phyloP scores from a whole-genome alignment of 2,797 vertebrate species.

The Sternarchorhynchus goeldii region DNA sequence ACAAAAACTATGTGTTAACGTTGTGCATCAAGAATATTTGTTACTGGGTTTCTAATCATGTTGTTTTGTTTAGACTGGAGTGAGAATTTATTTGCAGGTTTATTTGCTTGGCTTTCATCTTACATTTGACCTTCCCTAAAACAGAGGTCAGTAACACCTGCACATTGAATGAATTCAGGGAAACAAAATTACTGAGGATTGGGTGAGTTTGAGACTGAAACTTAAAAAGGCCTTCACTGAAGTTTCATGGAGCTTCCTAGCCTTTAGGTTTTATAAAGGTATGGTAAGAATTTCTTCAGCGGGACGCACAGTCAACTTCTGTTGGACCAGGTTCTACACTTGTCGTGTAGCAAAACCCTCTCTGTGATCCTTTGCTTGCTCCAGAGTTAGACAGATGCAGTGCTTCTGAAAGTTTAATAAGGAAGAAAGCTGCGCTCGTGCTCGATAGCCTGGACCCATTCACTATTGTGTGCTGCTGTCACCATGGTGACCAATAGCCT shows the following conservation, averaged over 20 bases:
- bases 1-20: no score
- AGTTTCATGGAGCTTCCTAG: not conserved
- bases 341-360: not conserved
- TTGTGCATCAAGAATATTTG: no score
- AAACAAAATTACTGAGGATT: not conserved
- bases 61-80: no score
- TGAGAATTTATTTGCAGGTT: no score
- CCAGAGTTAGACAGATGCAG: conserved; percentile 58
- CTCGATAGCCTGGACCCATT: conserved; percentile 70
- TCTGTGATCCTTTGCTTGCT: conserved; percentile 22
- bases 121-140: not conserved
- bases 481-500: conserved; percentile 72
- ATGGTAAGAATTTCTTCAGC: not conserved
- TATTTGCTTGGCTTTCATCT: no score
- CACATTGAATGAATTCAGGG: not conserved
- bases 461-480: conserved; percentile 72
- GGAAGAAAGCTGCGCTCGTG: conserved; percentile 69
- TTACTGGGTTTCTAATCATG: no score
- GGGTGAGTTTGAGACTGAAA: not conserved
- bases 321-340: not conserved
- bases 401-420: conserved; percentile 78
- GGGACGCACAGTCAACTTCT: not conserved
- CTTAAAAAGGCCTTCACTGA: not conserved
- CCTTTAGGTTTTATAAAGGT: not conserved
- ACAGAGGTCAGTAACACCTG: not conserved